phyloP scores from a whole-genome alignment of 2,797 vertebrate genomes.

The Mus spretus region DNA sequence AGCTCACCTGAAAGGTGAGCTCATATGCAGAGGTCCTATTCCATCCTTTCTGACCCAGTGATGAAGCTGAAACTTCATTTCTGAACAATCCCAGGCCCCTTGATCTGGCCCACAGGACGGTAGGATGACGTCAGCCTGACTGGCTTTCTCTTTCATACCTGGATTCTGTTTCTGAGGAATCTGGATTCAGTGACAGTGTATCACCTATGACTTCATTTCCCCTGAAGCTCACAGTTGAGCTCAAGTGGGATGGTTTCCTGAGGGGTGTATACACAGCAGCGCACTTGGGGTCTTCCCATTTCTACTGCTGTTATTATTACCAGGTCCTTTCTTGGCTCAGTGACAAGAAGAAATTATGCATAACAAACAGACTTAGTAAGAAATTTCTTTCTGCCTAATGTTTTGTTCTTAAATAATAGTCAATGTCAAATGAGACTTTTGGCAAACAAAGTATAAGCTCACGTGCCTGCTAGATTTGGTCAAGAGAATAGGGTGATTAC shows the following conservation, averaged over 20 bases:
- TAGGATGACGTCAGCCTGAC: neutral
- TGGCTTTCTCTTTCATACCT: neutral
- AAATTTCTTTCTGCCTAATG: conserved; percentile 44
- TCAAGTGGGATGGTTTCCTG: neutral
- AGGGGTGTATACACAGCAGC: neutral
- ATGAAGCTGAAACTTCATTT: neutral
- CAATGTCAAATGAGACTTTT: conserved; percentile 25
- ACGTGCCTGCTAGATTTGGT: neutral
- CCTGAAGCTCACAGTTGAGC: neutral
- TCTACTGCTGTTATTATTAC: neutral
- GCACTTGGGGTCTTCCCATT: neutral
- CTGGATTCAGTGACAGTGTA: neutral
- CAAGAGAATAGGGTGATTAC: neutral
- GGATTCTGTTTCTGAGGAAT: neutral
- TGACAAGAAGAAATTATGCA: conserved; percentile 22
- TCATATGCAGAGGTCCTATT: neutral
- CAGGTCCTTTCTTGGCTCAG: neutral
- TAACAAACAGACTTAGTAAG: neutral
- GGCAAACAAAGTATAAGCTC: conserved; percentile 29
- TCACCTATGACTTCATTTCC: neutral
- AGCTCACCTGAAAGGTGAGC: neutral
- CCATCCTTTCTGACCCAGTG: neutral
- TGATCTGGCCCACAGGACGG: neutral
- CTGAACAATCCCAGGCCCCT: neutral
- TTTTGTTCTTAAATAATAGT: conserved; percentile 59